phyloP scores from a whole-genome alignment of 1,140 invertebrate species.

The Ceratina australensis region DNA sequence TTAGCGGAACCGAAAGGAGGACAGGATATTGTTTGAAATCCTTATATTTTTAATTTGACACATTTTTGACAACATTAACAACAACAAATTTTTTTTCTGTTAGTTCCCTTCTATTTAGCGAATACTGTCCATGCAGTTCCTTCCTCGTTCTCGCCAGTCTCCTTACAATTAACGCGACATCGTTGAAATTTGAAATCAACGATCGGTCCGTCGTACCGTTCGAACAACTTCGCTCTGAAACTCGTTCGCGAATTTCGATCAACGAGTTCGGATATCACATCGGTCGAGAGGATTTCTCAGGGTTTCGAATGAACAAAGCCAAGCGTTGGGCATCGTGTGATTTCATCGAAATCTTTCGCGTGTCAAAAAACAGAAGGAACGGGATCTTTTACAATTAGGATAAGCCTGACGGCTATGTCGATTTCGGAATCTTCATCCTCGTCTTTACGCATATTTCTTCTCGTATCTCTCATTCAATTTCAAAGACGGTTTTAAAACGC shows the following conservation, averaged over 20 bases:
- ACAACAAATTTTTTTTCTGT: constrained; percentile 71
- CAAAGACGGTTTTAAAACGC: no score
- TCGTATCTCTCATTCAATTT: no score
- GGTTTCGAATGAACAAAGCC: constrained; percentile 3
- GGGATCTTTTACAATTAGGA: neutral
- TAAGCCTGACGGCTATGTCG: constrained; percentile 14
- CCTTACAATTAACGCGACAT: constrained; percentile 16
- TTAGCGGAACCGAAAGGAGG: no score
- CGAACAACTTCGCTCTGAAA: neutral
- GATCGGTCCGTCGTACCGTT: constrained; percentile 4
- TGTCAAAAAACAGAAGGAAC: neutral
- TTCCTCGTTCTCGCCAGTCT: constrained; percentile 43
- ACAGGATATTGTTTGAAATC: constrained; percentile 70
- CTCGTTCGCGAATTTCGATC: neutral
- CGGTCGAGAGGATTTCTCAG: neutral
- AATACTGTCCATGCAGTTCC: constrained; percentile 42
- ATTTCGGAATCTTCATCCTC: neutral
- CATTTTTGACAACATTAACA: constrained; percentile 76
- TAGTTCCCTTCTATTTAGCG: constrained; percentile 52
- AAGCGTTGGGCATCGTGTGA: constrained; percentile 7
- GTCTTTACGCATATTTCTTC: no score
- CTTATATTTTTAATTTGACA: constrained; percentile 77
- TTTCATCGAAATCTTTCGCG: constrained; percentile 1
- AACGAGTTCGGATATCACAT: neutral
- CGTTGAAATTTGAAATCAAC: neutral